Evolutionary conservation across 2,113 vertebrate genomes (phyloP).

Genomic region (Accipiter cooperii): DNA sequence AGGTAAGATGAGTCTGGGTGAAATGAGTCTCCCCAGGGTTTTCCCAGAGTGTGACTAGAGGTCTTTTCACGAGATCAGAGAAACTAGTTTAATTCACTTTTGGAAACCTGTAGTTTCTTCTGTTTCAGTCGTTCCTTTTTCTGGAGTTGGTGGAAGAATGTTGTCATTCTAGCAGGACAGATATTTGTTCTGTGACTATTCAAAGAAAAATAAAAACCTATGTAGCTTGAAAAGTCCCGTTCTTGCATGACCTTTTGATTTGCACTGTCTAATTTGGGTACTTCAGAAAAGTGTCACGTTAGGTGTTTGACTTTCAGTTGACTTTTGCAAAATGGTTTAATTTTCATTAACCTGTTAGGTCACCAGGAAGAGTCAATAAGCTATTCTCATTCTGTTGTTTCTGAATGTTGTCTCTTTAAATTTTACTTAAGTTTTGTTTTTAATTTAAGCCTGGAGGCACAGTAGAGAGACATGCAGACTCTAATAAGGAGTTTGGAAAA

Average conservation of each 20-base stretch:
- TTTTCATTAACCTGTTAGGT: background rate
- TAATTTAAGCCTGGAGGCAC: conserved; percentile 59
- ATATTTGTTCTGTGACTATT: background rate
- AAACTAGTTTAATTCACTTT: background rate
- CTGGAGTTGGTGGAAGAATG: background rate
- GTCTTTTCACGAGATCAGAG: background rate
- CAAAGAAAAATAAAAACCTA: background rate
- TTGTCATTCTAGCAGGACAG: background rate
- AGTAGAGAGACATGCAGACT: background rate
- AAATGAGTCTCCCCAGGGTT: background rate
- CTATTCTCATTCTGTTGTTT: background rate
- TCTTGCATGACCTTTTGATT: background rate
- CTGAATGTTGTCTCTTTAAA: background rate
- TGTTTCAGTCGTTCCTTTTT: background rate
- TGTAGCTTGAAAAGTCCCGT: background rate
- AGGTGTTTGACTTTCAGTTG: background rate
- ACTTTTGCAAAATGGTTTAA: background rate
- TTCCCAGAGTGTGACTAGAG: background rate
- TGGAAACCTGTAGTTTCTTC: background rate
- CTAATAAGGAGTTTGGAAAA: conserved; percentile 35
- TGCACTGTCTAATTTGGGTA: background rate
- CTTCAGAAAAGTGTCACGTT: background rate
- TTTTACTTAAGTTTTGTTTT: conserved; percentile 57
- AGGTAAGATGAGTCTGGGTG: background rate
- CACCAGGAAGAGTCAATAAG: background rate